A percentile compares a stretch with the other conserved stretches of the same genome.
phyloP scores from a whole-genome alignment of 2,113 vertebrate species.

The Cyphomyrus plagiostoma region DNA sequence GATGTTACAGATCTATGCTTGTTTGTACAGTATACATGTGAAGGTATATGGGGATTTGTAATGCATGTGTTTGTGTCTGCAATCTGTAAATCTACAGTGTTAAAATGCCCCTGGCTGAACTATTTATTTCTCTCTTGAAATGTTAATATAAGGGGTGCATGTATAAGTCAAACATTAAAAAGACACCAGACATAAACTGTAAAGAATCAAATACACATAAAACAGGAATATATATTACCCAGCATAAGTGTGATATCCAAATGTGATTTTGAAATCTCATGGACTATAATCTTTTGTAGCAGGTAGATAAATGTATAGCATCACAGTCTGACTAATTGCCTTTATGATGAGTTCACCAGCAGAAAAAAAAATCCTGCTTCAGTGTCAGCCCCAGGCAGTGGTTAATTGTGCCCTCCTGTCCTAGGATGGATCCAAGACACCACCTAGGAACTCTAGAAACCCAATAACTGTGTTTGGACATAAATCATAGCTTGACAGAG shows the following conservation, averaged over 20 bases:
- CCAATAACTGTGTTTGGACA: background rate
- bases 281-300: background rate
- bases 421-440: background rate
- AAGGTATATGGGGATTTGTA: background rate
- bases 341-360: background rate
- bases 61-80: background rate
- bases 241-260: background rate
- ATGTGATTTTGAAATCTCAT: constrained; percentile 1
- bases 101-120: background rate
- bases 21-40: background rate
- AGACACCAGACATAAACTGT: background rate
- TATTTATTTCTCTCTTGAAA: background rate
- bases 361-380: background rate
- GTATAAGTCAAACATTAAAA: background rate
- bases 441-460: constrained; percentile 4
- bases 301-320: background rate
- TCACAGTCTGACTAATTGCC: background rate
- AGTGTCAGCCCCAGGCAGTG: background rate
- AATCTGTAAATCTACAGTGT: background rate
- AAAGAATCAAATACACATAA: background rate
- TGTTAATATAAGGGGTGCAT: background rate
- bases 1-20: background rate
- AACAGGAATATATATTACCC: background rate
- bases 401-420: constrained; percentile 11
- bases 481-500: constrained; percentile 8